Conservation (phyloP, 2,113 vertebrate genomes). For the Lipophrys pholis region DNA sequence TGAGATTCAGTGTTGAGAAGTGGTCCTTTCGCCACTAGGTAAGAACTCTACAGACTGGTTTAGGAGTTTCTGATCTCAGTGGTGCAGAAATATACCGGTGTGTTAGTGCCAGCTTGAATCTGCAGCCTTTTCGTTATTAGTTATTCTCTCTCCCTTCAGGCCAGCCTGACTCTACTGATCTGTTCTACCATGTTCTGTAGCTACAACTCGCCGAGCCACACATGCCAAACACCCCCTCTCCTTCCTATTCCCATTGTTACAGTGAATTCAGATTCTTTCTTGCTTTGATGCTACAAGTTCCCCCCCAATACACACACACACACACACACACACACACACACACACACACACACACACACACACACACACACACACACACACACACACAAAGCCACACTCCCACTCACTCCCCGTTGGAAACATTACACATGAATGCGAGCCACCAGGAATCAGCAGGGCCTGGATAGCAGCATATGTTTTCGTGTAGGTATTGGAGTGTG, state of each 20-base stretch:
- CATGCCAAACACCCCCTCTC: constrained; percentile 19
- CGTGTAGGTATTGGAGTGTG: constrained; percentile 51
- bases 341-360: neutral
- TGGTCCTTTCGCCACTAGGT: neutral
- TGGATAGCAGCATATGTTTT: constrained; percentile 70
- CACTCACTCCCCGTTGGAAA: constrained; percentile 42
- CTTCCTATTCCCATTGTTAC: constrained; percentile 11
- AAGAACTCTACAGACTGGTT: neutral
- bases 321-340: too few relatives aligned
- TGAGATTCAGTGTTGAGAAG: neutral
- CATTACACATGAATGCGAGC: constrained; percentile 49
- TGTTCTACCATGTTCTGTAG: constrained; percentile 29
- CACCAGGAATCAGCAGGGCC: constrained; percentile 43
- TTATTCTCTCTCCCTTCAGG: constrained; percentile 14
- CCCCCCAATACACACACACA: too few relatives aligned
- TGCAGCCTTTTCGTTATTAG: constrained; percentile 12
- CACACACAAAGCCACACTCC: constrained; percentile 35
- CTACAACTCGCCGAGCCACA: constrained; percentile 2
- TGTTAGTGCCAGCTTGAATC: constrained; percentile 6
- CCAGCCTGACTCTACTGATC: constrained; percentile 16
- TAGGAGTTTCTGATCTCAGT: constrained; percentile 13
- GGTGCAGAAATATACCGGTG: constrained; percentile 3
- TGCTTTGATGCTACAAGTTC: constrained; percentile 12
- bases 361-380: neutral
- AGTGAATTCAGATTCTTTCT: constrained; percentile 17